A percentile compares a stretch with the other conserved stretches of the same genome.
phyloP scores from a whole-genome alignment of 2,888 invertebrate genomes.

The Tridacna crocea region DNA sequence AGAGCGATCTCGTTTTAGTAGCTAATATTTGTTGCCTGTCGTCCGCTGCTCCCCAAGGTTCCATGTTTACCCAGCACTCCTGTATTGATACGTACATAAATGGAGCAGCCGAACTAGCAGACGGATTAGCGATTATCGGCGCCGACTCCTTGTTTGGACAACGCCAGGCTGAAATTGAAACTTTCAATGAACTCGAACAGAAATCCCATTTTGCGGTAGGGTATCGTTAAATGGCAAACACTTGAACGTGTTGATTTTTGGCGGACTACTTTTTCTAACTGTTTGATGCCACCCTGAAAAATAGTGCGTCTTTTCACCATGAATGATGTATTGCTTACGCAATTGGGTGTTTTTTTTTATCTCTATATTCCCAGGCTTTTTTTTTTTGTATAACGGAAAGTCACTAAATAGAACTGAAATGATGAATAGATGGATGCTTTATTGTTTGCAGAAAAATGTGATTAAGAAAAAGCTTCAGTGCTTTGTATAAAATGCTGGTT shows the following conservation, averaged over 20 bases:
- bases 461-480: too few species aligned
- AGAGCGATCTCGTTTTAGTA: not conserved
- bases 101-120: constrained; percentile 29
- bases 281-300: constrained; percentile 19
- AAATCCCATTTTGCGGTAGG: constrained; percentile 28
- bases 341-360: not conserved
- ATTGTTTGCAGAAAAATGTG: too few species aligned
- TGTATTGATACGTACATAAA: constrained; percentile 18
- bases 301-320: constrained; percentile 3
- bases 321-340: constrained; percentile 22
- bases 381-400: too few species aligned
- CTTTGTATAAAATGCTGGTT: too few species aligned
- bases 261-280: constrained; percentile 24
- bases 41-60: not conserved
- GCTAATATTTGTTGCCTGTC: constrained; percentile 27
- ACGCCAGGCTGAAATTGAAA: constrained; percentile 30
- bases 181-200: constrained; percentile 21
- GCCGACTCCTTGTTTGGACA: constrained; percentile 44
- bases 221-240: constrained; percentile 27
- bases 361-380: too few species aligned
- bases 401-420: too few species aligned
- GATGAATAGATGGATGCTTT: too few species aligned
- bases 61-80: constrained; percentile 23
- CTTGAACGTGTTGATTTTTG: constrained; percentile 26
- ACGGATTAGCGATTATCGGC: constrained; percentile 37